A percentile compares a stretch with the other conserved stretches of the same genome.
Evolutionary conservation across 2,113 vertebrate genomes (phyloP).

Genomic region (Rhinopithecus roxellana): DNA sequence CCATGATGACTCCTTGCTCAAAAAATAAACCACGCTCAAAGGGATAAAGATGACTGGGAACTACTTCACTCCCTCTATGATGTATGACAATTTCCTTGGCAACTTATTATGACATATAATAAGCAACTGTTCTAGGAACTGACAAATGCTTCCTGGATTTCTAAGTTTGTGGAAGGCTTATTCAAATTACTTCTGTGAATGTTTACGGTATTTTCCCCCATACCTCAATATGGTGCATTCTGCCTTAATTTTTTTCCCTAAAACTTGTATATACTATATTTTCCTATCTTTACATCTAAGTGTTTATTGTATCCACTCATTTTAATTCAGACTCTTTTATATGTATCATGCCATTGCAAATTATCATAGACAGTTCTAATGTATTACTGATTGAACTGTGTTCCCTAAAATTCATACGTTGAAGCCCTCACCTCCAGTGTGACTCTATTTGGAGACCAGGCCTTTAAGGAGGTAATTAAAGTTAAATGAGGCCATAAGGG

Average conservation of each 20-base stretch:
- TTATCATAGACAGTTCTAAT: not conserved
- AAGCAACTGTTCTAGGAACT: not conserved
- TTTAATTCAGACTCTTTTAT: slow-evolving; percentile 34
- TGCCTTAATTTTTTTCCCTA: not conserved
- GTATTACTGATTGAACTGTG: not conserved
- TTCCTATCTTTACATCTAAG: slow-evolving; percentile 5
- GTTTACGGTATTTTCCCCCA: not conserved
- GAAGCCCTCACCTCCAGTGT: not conserved
- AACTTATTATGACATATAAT: slow-evolving; percentile 52
- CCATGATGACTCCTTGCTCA: slow-evolving; percentile 48
- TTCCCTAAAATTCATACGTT: not conserved
- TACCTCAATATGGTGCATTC: not conserved
- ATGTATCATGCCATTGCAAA: not conserved
- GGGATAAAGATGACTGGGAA: not conserved
- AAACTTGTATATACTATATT: slow-evolving; percentile 17
- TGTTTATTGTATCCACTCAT: not conserved
- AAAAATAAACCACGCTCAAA: not conserved
- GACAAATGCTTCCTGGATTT: not conserved
- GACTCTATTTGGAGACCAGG: not conserved
- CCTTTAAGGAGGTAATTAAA: not conserved
- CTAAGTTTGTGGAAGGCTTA: slow-evolving; percentile 40
- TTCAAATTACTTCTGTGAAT: not conserved
- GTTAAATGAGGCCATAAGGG: not conserved
- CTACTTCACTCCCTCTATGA: not conserved
- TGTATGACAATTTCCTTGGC: slow-evolving; percentile 47